A percentile compares a stretch with the other conserved stretches of the same genome.
These are phyloP conservation scores for Dysmachus trigonus DNA, from an alignment of 2,888 invertebrate species.

Conservation along the genomic window DNA sequence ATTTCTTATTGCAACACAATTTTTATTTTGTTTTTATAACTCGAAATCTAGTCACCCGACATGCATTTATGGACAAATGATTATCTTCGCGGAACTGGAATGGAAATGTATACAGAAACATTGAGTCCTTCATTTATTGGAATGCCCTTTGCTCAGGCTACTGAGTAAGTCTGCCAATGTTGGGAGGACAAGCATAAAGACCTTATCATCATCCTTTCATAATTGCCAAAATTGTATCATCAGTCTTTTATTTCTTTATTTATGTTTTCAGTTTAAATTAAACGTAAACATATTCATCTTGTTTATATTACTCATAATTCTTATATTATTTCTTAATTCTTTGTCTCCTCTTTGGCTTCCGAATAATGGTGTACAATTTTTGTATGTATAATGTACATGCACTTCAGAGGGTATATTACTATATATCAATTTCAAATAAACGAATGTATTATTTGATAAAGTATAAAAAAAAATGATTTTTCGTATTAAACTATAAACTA, in stretches of 20 bases:
- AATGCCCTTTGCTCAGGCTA: conserved; percentile 97
- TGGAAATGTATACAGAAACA: conserved; percentile 99
- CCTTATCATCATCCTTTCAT: neutral
- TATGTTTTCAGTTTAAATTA: neutral
- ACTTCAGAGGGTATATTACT: neutral
- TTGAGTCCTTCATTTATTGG: conserved; percentile 97
- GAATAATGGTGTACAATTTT: neutral
- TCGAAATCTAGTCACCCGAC: conserved; percentile 79
- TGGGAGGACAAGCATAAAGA: conserved; percentile 40
- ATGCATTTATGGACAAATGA: conserved; percentile 99
- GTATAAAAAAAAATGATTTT: too few relatives aligned
- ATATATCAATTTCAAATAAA: too few relatives aligned
- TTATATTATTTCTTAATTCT: neutral
- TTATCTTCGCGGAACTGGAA: conserved; percentile 98
- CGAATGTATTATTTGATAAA: too few relatives aligned
- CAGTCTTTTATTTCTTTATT: neutral
- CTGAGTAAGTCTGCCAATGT: conserved; percentile 85
- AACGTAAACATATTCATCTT: neutral
- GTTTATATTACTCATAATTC: neutral
- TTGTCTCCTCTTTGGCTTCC: neutral
- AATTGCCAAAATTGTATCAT: neutral
- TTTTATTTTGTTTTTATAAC: neutral
- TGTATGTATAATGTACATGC: neutral
- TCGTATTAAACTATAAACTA: too few relatives aligned
- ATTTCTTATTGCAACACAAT: neutral